Conservation (phyloP, 2,113 vertebrate genomes). For the Glaucomys volans region DNA sequence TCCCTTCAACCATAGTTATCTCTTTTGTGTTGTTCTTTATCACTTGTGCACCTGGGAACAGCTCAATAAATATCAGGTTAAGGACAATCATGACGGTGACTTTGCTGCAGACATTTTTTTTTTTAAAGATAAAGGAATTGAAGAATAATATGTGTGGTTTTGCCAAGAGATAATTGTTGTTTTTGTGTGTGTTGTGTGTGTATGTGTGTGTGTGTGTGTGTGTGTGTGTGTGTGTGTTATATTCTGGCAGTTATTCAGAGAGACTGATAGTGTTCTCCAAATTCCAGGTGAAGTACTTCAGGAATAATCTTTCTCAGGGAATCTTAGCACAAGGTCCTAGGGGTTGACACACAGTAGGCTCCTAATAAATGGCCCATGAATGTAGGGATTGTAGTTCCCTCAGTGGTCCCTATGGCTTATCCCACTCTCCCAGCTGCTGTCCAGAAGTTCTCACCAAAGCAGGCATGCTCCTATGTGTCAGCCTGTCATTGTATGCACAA, state of each 20-base stretch:
- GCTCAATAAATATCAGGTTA: not conserved
- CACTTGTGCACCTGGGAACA: not conserved
- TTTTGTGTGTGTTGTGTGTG: not conserved
- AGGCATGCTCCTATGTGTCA: not conserved
- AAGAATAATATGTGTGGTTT: not conserved
- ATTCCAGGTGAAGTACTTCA: conserved; percentile 1
- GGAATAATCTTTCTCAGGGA: not conserved
- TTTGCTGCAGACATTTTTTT: not conserved
- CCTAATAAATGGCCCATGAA: not conserved
- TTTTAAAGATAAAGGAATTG: conserved; percentile 49
- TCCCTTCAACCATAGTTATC: not conserved
- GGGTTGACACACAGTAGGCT: not conserved
- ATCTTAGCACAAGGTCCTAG: not conserved
- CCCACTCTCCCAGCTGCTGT: not conserved
- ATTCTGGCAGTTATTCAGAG: not conserved
- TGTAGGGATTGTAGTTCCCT: not conserved
- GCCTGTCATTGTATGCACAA: not conserved
- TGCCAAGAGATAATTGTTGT: not conserved
- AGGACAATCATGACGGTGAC: not conserved
- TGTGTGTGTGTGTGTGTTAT: not conserved
- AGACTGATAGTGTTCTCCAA: not conserved
- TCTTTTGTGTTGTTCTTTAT: not conserved
- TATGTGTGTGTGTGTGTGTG: not conserved
- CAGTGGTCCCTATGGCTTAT: not conserved
- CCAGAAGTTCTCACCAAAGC: not conserved